These are phyloP conservation scores for Eupithecia vulgata DNA, from an alignment of 2,888 invertebrate genomes.

Conservation along the genomic window DNA sequence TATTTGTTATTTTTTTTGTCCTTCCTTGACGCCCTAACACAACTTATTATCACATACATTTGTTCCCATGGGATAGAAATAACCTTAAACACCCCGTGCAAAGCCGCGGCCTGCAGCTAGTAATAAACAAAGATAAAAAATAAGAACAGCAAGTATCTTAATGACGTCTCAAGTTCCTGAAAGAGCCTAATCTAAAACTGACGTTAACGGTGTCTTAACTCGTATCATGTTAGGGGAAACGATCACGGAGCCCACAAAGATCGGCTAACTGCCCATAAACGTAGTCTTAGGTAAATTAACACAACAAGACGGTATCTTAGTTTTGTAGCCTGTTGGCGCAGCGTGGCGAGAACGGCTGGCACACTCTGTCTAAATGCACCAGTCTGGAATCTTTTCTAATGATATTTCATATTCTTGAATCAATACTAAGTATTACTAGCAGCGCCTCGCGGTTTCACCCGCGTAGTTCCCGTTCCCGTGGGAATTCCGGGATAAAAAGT, in stretches of 20 bases:
- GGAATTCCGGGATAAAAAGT: too few species aligned
- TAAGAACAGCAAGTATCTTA: not conserved
- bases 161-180: not conserved
- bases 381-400: not conserved
- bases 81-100: too few species aligned
- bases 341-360: not conserved
- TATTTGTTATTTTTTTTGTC: too few species aligned
- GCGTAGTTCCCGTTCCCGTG: too few species aligned
- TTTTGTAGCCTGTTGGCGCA: slow-evolving; percentile 17
- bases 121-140: too few species aligned
- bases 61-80: too few species aligned
- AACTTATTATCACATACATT: too few species aligned
- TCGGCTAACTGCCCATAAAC: slow-evolving; percentile 35
- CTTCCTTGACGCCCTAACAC: too few species aligned
- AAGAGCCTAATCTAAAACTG: not conserved
- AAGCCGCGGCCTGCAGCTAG: too few species aligned
- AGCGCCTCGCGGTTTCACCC: too few species aligned
- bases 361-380: not conserved
- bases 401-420: too few species aligned
- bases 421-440: too few species aligned
- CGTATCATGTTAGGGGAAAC: slow-evolving; percentile 19
- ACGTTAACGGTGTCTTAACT: not conserved
- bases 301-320: slow-evolving; percentile 31
- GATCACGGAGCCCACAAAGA: slow-evolving; percentile 33
- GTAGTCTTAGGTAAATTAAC: slow-evolving; percentile 36